These are phyloP conservation scores for Molanna angustata DNA, from an alignment of 2,888 invertebrate species.

Conservation along the genomic window DNA sequence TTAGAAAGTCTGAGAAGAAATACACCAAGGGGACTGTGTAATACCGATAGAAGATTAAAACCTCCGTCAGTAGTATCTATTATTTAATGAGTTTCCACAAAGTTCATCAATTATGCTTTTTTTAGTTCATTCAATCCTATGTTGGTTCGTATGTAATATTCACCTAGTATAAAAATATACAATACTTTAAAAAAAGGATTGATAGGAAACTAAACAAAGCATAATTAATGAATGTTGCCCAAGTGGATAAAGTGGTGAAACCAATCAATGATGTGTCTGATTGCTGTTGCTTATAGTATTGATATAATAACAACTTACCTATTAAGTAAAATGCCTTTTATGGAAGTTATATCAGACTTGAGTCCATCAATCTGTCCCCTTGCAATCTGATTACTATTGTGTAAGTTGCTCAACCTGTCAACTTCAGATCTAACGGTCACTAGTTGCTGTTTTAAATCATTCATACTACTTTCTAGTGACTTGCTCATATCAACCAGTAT, in stretches of 20 bases:
- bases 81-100: no score
- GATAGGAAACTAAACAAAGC: no score
- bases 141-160: no score
- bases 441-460: slow-evolving; percentile 63
- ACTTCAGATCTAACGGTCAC: slow-evolving; percentile 65
- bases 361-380: slow-evolving; percentile 63
- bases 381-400: slow-evolving; percentile 44
- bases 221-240: no score
- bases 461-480: slow-evolving; percentile 58
- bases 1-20: no score
- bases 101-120: no score
- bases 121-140: no score
- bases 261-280: neutral
- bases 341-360: slow-evolving; percentile 67
- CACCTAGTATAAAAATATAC: no score
- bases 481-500: slow-evolving; percentile 65
- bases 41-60: no score
- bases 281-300: neutral
- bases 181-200: no score
- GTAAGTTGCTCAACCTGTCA: slow-evolving; percentile 50
- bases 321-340: slow-evolving; percentile 70
- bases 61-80: no score
- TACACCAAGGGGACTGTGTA: no score
- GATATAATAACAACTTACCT: slow-evolving; percentile 47
- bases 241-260: neutral